These are phyloP conservation scores for Scortum barcoo DNA, from an alignment of 2,113 vertebrate species.

Conservation along the genomic window DNA sequence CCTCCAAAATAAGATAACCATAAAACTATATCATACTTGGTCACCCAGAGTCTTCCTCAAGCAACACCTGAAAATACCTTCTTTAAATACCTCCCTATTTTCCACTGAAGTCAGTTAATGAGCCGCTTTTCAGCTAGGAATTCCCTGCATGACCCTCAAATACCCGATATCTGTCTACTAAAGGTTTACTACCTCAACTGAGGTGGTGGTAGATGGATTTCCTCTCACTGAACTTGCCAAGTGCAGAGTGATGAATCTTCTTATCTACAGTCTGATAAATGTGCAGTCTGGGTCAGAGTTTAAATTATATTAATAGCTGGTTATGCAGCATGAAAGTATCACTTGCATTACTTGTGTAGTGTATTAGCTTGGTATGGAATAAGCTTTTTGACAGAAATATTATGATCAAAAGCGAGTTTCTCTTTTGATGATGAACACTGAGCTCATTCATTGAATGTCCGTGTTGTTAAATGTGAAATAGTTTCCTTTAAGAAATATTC, in stretches of 20 bases:
- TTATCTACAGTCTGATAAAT: slow-evolving; percentile 34
- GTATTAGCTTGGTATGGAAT: slow-evolving; percentile 6
- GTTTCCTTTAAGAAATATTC: slow-evolving; percentile 6
- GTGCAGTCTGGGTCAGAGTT: slow-evolving; percentile 33
- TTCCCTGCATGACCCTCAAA: slow-evolving; percentile 21
- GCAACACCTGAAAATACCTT: slow-evolving; percentile 3
- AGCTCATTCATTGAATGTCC: neutral
- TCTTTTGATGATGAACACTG: slow-evolving; percentile 17
- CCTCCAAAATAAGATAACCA: slow-evolving; percentile 22
- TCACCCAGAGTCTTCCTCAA: neutral
- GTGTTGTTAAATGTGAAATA: slow-evolving; percentile 2
- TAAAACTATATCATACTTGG: neutral
- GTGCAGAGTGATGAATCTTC: slow-evolving; percentile 51
- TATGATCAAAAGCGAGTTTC: slow-evolving; percentile 23
- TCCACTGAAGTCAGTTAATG: slow-evolving; percentile 17
- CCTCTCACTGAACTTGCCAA: slow-evolving; percentile 24
- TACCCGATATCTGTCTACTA: slow-evolving; percentile 24
- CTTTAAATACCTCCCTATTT: neutral
- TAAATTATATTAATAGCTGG: slow-evolving; percentile 28
- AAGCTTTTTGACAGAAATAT: neutral
- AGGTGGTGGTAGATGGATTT: slow-evolving; percentile 40
- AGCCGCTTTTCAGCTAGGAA: slow-evolving; percentile 15
- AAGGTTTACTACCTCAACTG: neutral
- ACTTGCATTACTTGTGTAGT: neutral
- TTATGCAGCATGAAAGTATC: slow-evolving; percentile 17